phyloP scores from a whole-genome alignment of 2,113 vertebrate genomes.

The Odocoileus virginianus region DNA sequence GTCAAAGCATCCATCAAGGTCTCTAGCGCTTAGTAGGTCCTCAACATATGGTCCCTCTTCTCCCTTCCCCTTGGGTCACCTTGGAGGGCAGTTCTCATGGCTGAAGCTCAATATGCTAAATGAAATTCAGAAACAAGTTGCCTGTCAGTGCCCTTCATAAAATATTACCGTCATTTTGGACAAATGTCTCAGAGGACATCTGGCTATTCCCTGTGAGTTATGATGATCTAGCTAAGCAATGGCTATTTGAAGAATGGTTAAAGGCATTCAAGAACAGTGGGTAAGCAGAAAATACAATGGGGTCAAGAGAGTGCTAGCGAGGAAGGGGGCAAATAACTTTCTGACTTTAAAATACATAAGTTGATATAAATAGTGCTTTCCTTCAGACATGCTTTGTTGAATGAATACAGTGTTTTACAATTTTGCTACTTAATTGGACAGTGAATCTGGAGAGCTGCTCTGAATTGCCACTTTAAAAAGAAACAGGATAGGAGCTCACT shows the following conservation, averaged over 20 bases:
- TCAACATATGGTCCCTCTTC: not conserved
- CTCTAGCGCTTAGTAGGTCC: not conserved
- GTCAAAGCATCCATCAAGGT: not conserved
- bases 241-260: constrained; percentile 41
- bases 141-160: constrained; percentile 11
- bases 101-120: not conserved
- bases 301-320: not conserved
- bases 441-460: not conserved
- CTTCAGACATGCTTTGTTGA: not conserved
- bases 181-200: constrained; percentile 34
- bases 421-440: not conserved
- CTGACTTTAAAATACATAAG: not conserved
- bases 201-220: constrained; percentile 37
- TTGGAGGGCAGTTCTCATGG: not conserved
- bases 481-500: not conserved
- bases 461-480: not conserved
- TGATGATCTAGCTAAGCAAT: constrained; percentile 1
- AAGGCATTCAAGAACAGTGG: constrained; percentile 19
- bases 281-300: not conserved
- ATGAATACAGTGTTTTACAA: not conserved
- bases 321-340: not conserved
- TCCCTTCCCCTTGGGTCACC: not conserved
- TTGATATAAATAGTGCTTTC: not conserved
- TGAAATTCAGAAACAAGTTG: constrained; percentile 7
- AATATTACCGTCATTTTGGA: not conserved